Percentiles rank a stretch among this genome's conserved stretches.
Evolutionary conservation across 2,113 vertebrate species (phyloP).

Genomic region (Charina bottae): DNA sequence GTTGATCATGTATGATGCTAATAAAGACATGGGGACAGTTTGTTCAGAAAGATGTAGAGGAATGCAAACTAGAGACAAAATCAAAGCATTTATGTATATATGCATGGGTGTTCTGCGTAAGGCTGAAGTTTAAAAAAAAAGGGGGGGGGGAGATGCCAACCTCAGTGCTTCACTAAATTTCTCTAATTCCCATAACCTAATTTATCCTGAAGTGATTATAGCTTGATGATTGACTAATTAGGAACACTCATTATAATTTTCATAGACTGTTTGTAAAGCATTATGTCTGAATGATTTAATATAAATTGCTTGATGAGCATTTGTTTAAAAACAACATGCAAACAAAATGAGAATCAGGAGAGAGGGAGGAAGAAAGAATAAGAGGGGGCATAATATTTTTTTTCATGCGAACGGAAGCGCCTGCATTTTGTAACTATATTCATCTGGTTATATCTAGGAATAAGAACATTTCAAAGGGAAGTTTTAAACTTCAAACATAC

Average conservation of each 20-base stretch:
- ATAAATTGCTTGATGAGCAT: slow-evolving; percentile 61
- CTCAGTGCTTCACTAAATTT: slow-evolving; percentile 68
- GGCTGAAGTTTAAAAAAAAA: slow-evolving; percentile 9
- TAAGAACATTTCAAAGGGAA: slow-evolving; percentile 28
- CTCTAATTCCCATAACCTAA: slow-evolving; percentile 73
- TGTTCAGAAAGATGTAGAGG: slow-evolving; percentile 59
- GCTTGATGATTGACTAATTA: slow-evolving; percentile 80
- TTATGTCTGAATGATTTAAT: slow-evolving; percentile 77
- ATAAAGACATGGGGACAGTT: slow-evolving; percentile 24
- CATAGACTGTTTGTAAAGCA: slow-evolving; percentile 78
- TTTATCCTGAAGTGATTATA: slow-evolving; percentile 79
- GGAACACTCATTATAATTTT: slow-evolving; percentile 76
- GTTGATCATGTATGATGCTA: slow-evolving; percentile 1
- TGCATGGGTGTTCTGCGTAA: slow-evolving; percentile 50
- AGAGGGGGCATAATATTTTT: slow-evolving; percentile 9
- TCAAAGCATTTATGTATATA: slow-evolving; percentile 32
- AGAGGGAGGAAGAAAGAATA: not conserved
- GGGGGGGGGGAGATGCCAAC: slow-evolving; percentile 15
- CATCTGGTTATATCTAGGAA: slow-evolving; percentile 12
- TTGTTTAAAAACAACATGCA: slow-evolving; percentile 44
- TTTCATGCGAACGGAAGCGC: not conserved
- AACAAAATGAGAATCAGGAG: not conserved
- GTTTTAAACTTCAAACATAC: slow-evolving; percentile 31
- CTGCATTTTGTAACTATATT: slow-evolving; percentile 42
- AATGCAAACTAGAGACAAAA: slow-evolving; percentile 51